phyloP scores from a whole-genome alignment of 2,797 vertebrate genomes.

The Sternarchorhynchus goeldii region DNA sequence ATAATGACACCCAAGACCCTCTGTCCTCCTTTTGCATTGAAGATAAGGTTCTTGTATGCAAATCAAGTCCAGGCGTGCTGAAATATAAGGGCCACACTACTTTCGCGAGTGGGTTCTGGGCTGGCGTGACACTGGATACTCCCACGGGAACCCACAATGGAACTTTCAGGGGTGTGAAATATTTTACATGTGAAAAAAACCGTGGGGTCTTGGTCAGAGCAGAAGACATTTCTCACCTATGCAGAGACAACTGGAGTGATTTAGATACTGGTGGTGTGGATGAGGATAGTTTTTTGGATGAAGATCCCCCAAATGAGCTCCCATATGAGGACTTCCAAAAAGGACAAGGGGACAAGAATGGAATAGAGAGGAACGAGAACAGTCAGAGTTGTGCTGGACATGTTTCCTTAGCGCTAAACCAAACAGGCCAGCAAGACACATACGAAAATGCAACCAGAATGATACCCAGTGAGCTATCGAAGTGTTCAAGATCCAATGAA shows the following conservation, averaged over 20 bases:
- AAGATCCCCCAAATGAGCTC: constrained; percentile 45
- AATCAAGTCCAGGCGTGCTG: constrained; percentile 62
- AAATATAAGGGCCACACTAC: constrained; percentile 64
- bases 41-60: constrained; percentile 67
- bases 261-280: constrained; percentile 24
- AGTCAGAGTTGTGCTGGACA: constrained; percentile 15
- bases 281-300: constrained; percentile 57
- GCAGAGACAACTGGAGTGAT: constrained; percentile 30
- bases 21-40: constrained; percentile 61
- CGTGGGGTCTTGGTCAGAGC: constrained; percentile 68
- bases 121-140: constrained; percentile 67
- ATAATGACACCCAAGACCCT: constrained; percentile 58
- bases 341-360: background rate
- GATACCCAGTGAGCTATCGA: background rate
- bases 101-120: constrained; percentile 66
- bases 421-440: constrained; percentile 19
- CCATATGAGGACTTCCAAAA: background rate
- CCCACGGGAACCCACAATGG: constrained; percentile 66
- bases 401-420: constrained; percentile 35
- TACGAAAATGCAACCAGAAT: constrained; percentile 29
- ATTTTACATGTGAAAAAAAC: constrained; percentile 64
- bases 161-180: constrained; percentile 63
- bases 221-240: constrained; percentile 61
- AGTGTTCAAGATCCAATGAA: constrained; percentile 20
- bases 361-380: constrained; percentile 32